phyloP scores from a whole-genome alignment of 2,888 invertebrate species.

The Polymixis lichenea region DNA sequence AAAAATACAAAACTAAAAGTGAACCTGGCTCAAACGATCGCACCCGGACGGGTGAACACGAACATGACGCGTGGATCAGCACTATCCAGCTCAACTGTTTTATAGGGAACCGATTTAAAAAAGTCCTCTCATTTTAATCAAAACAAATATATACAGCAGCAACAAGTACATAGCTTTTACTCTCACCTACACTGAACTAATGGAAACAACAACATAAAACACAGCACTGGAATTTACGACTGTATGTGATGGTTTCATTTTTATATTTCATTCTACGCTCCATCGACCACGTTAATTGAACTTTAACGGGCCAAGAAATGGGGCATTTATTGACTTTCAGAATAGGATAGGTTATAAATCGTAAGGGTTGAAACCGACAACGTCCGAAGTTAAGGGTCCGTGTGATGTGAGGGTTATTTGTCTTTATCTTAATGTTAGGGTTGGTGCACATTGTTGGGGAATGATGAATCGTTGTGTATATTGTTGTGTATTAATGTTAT shows the following conservation, averaged over 20 bases:
- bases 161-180: conserved; percentile 33
- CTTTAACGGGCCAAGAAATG: conserved; percentile 83
- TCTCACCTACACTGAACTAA: conserved; percentile 65
- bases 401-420: conserved; percentile 66
- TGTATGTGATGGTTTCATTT: conserved; percentile 78
- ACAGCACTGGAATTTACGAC: conserved; percentile 81
- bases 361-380: conserved; percentile 71
- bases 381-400: conserved; percentile 64
- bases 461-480: conserved; percentile 58
- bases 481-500: conserved; percentile 52
- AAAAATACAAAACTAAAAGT: too few relatives aligned
- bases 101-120: not conserved
- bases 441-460: conserved; percentile 58
- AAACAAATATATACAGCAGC: conserved; percentile 15
- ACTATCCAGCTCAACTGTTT: too few relatives aligned
- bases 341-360: conserved; percentile 72
- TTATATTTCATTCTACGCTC: conserved; percentile 86
- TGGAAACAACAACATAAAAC: conserved; percentile 79
- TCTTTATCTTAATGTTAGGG: conserved; percentile 68
- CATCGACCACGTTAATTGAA: conserved; percentile 85
- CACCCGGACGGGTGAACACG: too few relatives aligned
- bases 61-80: too few relatives aligned
- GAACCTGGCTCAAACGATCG: too few relatives aligned
- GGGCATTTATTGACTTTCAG: conserved; percentile 81
- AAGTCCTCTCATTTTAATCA: not conserved